Base-by-base conservation (phyloP, 2,113 vertebrate species). In the Neolamprologus cancellatus region DNA sequence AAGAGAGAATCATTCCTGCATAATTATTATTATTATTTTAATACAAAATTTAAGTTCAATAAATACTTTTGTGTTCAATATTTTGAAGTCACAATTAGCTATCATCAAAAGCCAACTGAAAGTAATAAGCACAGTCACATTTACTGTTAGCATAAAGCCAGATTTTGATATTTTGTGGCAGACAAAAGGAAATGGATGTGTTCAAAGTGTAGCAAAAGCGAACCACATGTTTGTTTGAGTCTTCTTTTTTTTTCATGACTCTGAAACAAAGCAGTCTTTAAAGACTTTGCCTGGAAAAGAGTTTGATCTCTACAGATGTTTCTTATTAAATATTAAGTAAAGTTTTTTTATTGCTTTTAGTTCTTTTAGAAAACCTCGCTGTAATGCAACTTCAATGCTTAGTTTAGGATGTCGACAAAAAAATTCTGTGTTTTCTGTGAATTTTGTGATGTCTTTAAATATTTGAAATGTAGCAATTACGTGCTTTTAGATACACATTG, bases 331-430 rank as follows among this genome's bases (percentile, higher is more conserved):
- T 8, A 66, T 66, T 14, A 0, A 36, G 9, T 20, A 7, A 39
- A 3, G 17, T 36, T 36, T 66, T 61, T 66, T 36, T 36, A 36
- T 1, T 36, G 11, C 18, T 69, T 41, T 23, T 69, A 14, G 11
- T 71, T 74, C 23, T 44, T 74, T 74, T 74, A 28, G 14, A 74
- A 74, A 74, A 74, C 14, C 41, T 74, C 2, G 3, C 69, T 74
- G 23, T 12, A 12, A 11, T 74, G 3, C 4, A 74, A 18, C 15
- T 46, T 18, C 8, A 74, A 11, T 46, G 5, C 12, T 44, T 41
- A 25, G 36, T 0, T 46, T 74, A 46, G 13, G 8, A 46, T 74
- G 64, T 14, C 1, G 1, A 15, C 1, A 25, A 44, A 41, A 71
- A 71, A 41, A 36, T 0, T 0, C 20, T 20, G 20, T 2, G 64